Percentiles rank a stretch among this genome's conserved stretches.
Conservation (phyloP, 2,888 invertebrate species). For the Andrena marginata region DNA sequence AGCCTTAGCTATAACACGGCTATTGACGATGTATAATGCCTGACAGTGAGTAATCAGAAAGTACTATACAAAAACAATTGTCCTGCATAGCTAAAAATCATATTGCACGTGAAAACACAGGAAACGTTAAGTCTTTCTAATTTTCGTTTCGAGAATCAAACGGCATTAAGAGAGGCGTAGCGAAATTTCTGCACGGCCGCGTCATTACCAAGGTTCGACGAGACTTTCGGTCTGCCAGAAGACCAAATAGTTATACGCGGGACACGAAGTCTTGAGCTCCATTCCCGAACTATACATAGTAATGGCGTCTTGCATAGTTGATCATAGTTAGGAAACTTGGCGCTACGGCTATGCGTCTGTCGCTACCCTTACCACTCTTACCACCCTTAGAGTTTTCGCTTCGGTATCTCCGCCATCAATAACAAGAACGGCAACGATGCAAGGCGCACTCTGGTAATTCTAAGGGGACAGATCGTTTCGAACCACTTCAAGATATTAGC, state of each 20-base stretch:
- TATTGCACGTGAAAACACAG: neutral
- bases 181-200: conserved; percentile 12
- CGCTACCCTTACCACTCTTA: conserved; percentile 42
- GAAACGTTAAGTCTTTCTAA: neutral
- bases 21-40: no score
- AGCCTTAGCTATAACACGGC: no score
- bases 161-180: neutral
- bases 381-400: conserved; percentile 38
- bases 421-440: conserved; percentile 52
- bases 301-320: conserved; percentile 71
- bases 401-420: conserved; percentile 55
- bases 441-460: conserved; percentile 15
- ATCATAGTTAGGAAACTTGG: conserved; percentile 70
- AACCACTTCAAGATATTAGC: neutral
- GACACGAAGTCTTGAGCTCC: conserved; percentile 61
- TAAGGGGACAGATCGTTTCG: conserved; percentile 20
- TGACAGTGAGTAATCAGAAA: no score
- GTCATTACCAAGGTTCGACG: conserved; percentile 24
- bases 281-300: conserved; percentile 53
- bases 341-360: conserved; percentile 56
- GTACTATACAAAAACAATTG: neutral
- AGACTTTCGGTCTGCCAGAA: conserved; percentile 51
- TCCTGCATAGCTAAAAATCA: neutral
- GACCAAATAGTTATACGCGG: conserved; percentile 60
- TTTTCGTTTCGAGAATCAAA: neutral